Conservation (phyloP, 2,888 invertebrate genomes). For the Agrotis ipsilon region DNA sequence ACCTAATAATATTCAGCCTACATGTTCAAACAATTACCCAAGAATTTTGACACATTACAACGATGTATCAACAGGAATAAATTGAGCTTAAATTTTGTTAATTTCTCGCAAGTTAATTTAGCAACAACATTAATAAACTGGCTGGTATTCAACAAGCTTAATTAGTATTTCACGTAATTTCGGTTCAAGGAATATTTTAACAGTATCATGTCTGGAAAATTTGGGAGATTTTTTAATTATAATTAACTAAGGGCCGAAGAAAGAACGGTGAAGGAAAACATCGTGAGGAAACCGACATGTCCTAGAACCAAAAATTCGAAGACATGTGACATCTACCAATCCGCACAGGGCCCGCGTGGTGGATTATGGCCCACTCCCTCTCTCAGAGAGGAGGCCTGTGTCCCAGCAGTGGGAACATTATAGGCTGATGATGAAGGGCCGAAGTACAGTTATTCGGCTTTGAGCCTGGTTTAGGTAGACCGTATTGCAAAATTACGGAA, state of each 20-base stretch:
- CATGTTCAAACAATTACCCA: background rate
- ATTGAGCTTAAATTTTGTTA: conserved; percentile 28
- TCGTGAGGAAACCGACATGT: no score
- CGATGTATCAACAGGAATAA: conserved; percentile 5
- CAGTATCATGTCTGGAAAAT: conserved; percentile 12
- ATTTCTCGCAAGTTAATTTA: conserved; percentile 51
- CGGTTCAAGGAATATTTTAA: conserved; percentile 23
- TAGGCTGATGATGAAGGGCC: no score
- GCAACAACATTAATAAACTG: conserved; percentile 34
- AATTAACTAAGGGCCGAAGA: conserved; percentile 6
- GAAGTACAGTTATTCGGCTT: background rate
- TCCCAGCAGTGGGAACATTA: no score
- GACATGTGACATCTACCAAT: no score
- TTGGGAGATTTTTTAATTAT: conserved; percentile 16
- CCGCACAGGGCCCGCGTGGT: no score
- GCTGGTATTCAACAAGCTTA: conserved; percentile 38
- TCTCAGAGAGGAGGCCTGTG: no score
- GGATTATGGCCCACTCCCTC: no score
- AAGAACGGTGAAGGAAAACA: no score
- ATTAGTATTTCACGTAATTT: conserved; percentile 38
- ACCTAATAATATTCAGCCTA: background rate
- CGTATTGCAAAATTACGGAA: conserved; percentile 13
- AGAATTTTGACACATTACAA: background rate
- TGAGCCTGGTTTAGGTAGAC: conserved; percentile 12
- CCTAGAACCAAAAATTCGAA: no score